Evolutionary conservation across 2,888 invertebrate species (phyloP).

Genomic region (Aleiodes leptofemur): DNA sequence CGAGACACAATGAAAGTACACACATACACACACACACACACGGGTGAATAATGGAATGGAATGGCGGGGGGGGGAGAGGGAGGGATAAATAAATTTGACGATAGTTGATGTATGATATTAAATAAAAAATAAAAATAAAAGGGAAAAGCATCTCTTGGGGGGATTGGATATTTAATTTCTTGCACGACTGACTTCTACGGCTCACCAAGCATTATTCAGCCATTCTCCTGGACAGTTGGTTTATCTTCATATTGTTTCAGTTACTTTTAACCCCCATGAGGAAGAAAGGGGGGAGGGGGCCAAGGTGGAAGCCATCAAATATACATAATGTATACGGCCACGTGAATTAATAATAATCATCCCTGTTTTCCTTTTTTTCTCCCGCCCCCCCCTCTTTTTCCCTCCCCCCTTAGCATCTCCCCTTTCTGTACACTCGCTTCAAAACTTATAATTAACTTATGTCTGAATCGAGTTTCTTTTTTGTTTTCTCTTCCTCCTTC

Average conservation of each 20-base stretch:
- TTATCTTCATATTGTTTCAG: background rate
- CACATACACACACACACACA: background rate
- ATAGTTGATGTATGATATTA: constrained; percentile 41
- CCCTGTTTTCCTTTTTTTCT: background rate
- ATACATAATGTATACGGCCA: constrained; percentile 10
- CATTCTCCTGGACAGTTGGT: constrained; percentile 20
- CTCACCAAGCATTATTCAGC: constrained; percentile 35
- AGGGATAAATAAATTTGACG: constrained; percentile 37
- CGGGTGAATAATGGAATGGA: background rate
- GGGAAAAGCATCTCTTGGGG: too few relatives aligned
- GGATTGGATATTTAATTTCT: constrained; percentile 68
- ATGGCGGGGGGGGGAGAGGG: background rate
- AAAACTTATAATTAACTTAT: constrained; percentile 18
- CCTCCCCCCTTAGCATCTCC: background rate
- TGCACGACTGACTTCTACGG: constrained; percentile 66
- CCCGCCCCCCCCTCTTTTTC: background rate
- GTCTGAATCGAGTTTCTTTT: constrained; percentile 4
- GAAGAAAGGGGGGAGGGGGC: background rate
- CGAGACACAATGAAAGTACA: constrained; percentile 17
- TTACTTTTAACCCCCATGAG: background rate
- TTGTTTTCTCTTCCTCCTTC: constrained; percentile 35
- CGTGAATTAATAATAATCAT: constrained; percentile 19
- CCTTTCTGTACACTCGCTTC: background rate
- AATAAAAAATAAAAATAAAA: background rate
- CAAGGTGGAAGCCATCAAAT: constrained; percentile 5